A percentile compares a stretch with the other conserved stretches of the same genome.
These are phyloP conservation scores for Etheostoma perlongum DNA, from an alignment of 2,797 vertebrate genomes.

Conservation along the genomic window DNA sequence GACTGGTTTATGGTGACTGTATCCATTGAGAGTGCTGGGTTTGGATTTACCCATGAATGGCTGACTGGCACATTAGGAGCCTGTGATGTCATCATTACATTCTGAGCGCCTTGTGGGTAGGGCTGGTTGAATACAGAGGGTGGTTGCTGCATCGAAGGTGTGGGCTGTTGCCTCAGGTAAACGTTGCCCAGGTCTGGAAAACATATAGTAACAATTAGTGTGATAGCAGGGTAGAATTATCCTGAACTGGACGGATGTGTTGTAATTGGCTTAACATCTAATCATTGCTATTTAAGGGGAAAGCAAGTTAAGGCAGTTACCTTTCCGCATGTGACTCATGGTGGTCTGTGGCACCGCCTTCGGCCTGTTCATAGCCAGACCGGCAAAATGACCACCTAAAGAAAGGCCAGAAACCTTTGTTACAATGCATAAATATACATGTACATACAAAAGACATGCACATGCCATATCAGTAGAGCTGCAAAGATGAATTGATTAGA, in stretches of 20 bases:
- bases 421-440: not conserved
- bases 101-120: conserved; percentile 52
- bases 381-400: conserved; percentile 57
- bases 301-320: conserved; percentile 58
- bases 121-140: conserved; percentile 49
- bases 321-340: conserved; percentile 75
- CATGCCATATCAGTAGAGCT: too few species aligned
- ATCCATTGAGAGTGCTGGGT: conserved; percentile 70
- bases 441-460: not conserved
- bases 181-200: conserved; percentile 75
- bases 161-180: conserved; percentile 58
- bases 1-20: conserved; percentile 70
- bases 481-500: too few species aligned
- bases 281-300: not conserved
- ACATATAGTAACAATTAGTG: conserved; percentile 37
- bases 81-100: conserved; percentile 67
- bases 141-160: conserved; percentile 56
- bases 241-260: not conserved
- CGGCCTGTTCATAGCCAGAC: conserved; percentile 60
- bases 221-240: not conserved
- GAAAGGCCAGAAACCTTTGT: not conserved
- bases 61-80: conserved; percentile 45
- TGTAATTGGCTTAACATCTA: not conserved
- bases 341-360: conserved; percentile 64
- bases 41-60: conserved; percentile 72